Percentiles rank a stretch among this genome's conserved stretches.
phyloP scores from a whole-genome alignment of 2,888 invertebrate genomes.

The Homarus gammarus region DNA sequence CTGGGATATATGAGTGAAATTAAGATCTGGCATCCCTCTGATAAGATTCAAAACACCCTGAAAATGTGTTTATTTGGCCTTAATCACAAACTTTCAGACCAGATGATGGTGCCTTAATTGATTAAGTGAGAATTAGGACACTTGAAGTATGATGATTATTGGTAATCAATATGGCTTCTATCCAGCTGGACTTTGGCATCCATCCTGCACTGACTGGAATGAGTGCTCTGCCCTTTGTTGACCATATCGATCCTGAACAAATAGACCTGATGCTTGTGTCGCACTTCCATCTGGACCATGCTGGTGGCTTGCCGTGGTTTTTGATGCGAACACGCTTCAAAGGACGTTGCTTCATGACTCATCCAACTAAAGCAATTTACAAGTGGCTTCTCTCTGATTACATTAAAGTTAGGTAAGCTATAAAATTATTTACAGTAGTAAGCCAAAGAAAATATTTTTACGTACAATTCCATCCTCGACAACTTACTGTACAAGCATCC shows the following conservation, averaged over 20 bases:
- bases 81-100: too few relatives aligned
- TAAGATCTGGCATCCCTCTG: too few relatives aligned
- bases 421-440: neutral
- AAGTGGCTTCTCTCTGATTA: slow-evolving; percentile 99
- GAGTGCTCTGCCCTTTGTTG: slow-evolving; percentile 98
- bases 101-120: too few relatives aligned
- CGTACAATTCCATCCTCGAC: too few relatives aligned
- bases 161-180: neutral
- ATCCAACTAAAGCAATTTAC: slow-evolving; percentile 99
- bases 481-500: too few relatives aligned
- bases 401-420: slow-evolving; percentile 88
- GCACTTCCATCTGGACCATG: slow-evolving; percentile 99
- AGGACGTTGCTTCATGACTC: slow-evolving; percentile 99
- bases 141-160: neutral
- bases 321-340: slow-evolving; percentile 97
- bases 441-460: neutral
- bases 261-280: slow-evolving; percentile 96
- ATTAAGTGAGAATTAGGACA: too few relatives aligned
- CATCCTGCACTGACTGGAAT: slow-evolving; percentile 98
- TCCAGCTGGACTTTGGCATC: slow-evolving; percentile 94
- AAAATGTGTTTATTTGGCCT: too few relatives aligned
- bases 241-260: slow-evolving; percentile 97
- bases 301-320: slow-evolving; percentile 98
- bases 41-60: too few relatives aligned
- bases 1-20: too few relatives aligned